phyloP scores from a whole-genome alignment of 2,797 vertebrate species.

The Sparus aurata region DNA sequence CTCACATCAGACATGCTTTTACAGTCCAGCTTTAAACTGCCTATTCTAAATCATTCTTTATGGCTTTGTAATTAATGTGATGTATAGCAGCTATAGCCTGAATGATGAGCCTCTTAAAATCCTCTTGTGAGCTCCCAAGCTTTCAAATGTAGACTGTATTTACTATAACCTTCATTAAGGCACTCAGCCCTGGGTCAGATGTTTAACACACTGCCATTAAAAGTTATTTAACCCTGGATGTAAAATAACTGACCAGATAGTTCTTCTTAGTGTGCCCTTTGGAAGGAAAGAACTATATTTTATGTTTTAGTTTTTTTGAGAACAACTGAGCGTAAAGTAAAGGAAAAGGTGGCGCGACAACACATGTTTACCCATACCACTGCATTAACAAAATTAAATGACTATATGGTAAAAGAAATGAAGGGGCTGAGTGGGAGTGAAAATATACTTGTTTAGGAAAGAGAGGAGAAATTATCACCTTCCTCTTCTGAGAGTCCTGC shows the following conservation, averaged over 20 bases:
- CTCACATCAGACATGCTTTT: background rate
- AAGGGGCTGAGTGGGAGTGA: background rate
- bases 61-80: background rate
- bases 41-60: constrained; percentile 9
- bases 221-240: background rate
- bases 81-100: background rate
- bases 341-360: background rate
- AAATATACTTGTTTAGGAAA: constrained; percentile 6
- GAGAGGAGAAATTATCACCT: background rate
- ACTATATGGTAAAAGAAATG: background rate
- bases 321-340: background rate
- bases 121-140: background rate
- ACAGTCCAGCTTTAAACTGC: background rate
- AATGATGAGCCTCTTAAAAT: background rate
- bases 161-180: background rate
- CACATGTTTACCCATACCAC: background rate
- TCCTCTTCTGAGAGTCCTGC: constrained; percentile 1
- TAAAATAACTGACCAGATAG: background rate
- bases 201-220: background rate
- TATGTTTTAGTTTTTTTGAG: background rate
- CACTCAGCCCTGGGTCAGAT: background rate
- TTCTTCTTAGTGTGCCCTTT: background rate
- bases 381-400: constrained; percentile 4
- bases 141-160: constrained; percentile 5
- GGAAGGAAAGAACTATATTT: background rate